Base-by-base conservation (phyloP, 1,140 invertebrate genomes). In the Drosophila cardini region DNA sequence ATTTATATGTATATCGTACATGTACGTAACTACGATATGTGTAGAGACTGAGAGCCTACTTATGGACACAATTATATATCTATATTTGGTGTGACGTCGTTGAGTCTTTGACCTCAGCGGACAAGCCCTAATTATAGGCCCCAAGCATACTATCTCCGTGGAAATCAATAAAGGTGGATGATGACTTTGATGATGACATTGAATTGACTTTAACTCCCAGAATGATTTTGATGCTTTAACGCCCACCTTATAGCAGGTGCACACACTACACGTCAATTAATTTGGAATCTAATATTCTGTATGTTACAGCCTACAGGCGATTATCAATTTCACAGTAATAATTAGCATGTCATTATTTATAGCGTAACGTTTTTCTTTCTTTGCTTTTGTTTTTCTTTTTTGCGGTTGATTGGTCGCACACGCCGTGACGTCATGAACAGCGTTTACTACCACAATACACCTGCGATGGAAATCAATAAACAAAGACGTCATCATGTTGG, bases 401-500 rank as follows among this genome's bases (percentile, higher is more conserved):
- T 64, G 32, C 26, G 40, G 78, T 55, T 73, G 63, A 45, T 53
- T 70, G 64, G 64, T 43, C 64, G 26, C 71, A 77, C 42, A 64
- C 45, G 56, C 70, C 72, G 68, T 86, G 78, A 86, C 83, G 82
- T 86, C 82, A 86, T 62, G 53, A 38, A 26, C 48, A 21, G 40
- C n/a, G 8, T 15, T 26, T 30, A 16, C 13, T 55, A 11, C 53
- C 11, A n/a, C 6, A 9, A 30, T 3, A 11, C 26, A 48, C 4
- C 6, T 48, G 18, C 21, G 5, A 42, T 26, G 7, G 9, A 63
- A 76, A 86, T 86, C 83, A 80, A 86, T 86, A 80, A 86, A 82
- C 83, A 76, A 86, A 87, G 83, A 86, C 83, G 83, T 86, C 83
- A 86, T 87, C 67, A 76, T 34, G 65, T 70, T 56, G 53, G 78